phyloP scores from a whole-genome alignment of 2,797 vertebrate species.

The Rhabdomys pumilio region DNA sequence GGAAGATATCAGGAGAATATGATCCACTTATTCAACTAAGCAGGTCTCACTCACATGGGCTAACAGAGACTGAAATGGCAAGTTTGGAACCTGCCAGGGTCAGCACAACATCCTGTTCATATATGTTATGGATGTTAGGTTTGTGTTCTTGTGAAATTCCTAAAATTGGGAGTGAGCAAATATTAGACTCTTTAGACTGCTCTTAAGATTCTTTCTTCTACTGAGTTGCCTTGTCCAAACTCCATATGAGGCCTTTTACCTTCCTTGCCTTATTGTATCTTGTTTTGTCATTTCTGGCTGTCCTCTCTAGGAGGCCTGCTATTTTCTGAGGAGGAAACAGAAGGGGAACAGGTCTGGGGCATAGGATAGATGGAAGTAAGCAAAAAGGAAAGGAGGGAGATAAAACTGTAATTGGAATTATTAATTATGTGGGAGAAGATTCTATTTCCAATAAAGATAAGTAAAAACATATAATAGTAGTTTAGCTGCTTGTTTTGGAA shows the following conservation, averaged over 20 bases:
- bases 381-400: not conserved
- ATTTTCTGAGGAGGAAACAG: not conserved
- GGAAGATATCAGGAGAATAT: not conserved
- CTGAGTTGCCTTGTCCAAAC: not conserved
- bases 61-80: not conserved
- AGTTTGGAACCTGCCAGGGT: not conserved
- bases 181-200: not conserved
- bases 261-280: not conserved
- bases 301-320: not conserved
- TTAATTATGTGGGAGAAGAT: not conserved
- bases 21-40: not conserved
- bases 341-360: not conserved
- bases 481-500: not conserved
- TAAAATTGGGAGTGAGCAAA: not conserved
- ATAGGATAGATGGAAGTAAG: not conserved
- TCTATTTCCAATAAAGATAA: not conserved
- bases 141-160: not conserved
- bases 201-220: not conserved
- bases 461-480: not conserved
- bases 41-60: not conserved
- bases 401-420: not conserved
- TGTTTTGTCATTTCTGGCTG: not conserved
- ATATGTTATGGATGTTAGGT: not conserved
- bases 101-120: not conserved
- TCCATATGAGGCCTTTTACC: not conserved